Percentiles rank a stretch among this genome's conserved stretches.
phyloP scores from a whole-genome alignment of 2,797 vertebrate genomes.

The Epinephelus malabaricus region DNA sequence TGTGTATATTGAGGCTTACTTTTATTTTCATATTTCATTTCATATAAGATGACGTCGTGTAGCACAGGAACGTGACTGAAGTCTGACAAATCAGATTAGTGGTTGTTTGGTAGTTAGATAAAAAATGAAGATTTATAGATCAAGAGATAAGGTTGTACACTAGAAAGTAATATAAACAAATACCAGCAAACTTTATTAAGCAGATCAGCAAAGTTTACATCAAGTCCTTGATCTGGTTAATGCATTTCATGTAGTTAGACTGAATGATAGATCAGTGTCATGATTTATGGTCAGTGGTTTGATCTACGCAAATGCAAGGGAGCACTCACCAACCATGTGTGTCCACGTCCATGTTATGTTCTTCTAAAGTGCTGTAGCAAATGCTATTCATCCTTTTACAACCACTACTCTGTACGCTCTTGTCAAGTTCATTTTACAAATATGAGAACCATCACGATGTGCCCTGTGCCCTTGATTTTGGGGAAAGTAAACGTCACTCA shows the following conservation, averaged over 20 bases:
- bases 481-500: constrained; percentile 2
- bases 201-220: neutral
- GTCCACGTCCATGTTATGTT: neutral
- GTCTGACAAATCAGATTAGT: neutral
- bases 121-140: neutral
- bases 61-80: neutral
- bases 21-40: neutral
- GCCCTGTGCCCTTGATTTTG: neutral
- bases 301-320: neutral
- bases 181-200: neutral
- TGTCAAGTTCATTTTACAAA: neutral
- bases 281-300: neutral
- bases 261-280: neutral
- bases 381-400: neutral
- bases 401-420: neutral
- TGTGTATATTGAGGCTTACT: neutral
- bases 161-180: neutral
- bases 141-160: neutral
- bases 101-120: neutral
- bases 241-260: neutral
- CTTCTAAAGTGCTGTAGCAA: neutral
- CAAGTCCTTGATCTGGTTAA: neutral
- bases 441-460: neutral
- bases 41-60: neutral
- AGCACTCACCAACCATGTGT: neutral